phyloP scores from a whole-genome alignment of 1,140 invertebrate genomes.

The Schlechtendalia chinensis region DNA sequence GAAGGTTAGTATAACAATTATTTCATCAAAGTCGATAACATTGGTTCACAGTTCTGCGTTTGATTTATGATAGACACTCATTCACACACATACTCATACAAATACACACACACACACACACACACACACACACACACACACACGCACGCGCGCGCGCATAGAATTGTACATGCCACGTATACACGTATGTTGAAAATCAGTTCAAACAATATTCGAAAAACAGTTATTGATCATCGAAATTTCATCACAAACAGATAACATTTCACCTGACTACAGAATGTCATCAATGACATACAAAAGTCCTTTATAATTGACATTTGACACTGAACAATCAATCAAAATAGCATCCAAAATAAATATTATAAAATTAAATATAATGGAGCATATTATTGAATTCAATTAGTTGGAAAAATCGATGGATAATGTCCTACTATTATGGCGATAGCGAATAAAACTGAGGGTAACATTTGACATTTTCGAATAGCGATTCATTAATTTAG shows the following conservation, averaged over 20 bases:
- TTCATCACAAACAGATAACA: background rate
- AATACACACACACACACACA: background rate
- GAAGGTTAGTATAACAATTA: conserved; percentile 40
- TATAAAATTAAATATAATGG: too few relatives aligned
- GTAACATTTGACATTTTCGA: too few relatives aligned
- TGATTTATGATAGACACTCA: background rate
- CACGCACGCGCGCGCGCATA: too few relatives aligned
- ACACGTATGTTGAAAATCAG: background rate
- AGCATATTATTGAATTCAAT: too few relatives aligned
- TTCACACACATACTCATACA: background rate
- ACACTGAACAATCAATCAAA: background rate
- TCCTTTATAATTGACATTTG: background rate
- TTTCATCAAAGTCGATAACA: conserved; percentile 46
- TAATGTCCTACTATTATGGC: too few relatives aligned
- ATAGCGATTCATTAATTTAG: background rate
- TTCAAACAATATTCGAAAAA: background rate
- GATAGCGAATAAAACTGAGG: too few relatives aligned
- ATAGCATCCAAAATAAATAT: background rate
- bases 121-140: background rate
- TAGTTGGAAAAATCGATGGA: too few relatives aligned
- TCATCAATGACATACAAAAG: background rate
- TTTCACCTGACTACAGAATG: background rate
- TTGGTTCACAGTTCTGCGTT: conserved; percentile 34
- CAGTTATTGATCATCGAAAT: background rate
- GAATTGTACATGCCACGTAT: background rate